These are phyloP conservation scores for Grammomys dolichurus DNA, from an alignment of 2,113 vertebrate species.

Conservation along the genomic window DNA sequence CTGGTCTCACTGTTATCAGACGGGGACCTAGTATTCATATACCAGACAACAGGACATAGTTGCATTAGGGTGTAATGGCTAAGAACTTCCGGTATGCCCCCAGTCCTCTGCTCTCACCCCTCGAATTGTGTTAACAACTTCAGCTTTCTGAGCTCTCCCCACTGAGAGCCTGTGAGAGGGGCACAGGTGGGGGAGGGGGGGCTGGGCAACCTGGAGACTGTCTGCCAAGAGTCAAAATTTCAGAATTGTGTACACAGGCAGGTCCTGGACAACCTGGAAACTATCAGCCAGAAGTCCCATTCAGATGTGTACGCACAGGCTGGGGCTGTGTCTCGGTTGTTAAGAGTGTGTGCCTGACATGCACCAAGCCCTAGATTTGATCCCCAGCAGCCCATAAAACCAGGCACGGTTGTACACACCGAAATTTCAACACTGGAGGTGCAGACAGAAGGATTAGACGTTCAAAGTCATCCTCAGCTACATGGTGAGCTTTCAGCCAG, in stretches of 20 bases:
- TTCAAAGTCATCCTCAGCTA: no score
- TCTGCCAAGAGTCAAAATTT: no score
- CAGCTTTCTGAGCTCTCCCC: background rate
- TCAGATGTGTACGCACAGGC: background rate
- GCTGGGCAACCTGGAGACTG: slow-evolving; percentile 7
- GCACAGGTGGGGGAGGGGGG: background rate
- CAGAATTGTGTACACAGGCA: no score
- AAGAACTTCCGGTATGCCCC: background rate
- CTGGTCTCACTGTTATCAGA: background rate
- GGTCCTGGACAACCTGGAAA: background rate
- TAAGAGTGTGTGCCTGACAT: background rate
- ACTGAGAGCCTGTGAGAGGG: slow-evolving; percentile 32
- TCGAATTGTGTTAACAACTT: slow-evolving; percentile 6
- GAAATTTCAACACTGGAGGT: background rate
- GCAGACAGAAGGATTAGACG: background rate
- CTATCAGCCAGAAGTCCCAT: background rate
- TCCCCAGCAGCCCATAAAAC: background rate
- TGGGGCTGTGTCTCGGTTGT: background rate
- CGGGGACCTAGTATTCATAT: no score
- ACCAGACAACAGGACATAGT: background rate
- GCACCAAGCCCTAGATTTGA: background rate
- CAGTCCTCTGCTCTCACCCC: background rate
- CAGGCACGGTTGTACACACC: background rate
- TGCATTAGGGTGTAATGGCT: background rate
- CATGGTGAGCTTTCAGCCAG: background rate